A percentile compares a stretch with the other conserved stretches of the same genome.
These are phyloP conservation scores for Graphium colonna DNA, from an alignment of 2,888 invertebrate species.

Conservation along the genomic window DNA sequence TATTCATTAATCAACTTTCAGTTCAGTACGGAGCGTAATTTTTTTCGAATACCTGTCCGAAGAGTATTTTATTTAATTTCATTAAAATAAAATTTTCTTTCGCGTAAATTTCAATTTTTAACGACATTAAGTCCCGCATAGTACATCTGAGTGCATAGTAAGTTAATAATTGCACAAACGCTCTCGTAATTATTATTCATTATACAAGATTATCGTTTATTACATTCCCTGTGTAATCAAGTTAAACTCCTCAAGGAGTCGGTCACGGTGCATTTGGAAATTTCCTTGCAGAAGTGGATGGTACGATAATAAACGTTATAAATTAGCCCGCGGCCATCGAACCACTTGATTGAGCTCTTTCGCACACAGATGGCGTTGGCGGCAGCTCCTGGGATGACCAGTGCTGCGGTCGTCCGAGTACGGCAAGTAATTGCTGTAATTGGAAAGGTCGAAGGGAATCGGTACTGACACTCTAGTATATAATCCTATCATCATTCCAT, in stretches of 20 bases:
- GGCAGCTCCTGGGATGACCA: constrained; percentile 20
- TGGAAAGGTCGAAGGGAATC: background rate
- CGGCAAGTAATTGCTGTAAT: constrained; percentile 3
- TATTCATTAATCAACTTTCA: no score
- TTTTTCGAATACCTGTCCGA: no score
- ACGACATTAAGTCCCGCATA: no score
- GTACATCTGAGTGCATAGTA: background rate
- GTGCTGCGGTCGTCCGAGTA: no score
- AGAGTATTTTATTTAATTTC: no score
- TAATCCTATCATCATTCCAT: no score
- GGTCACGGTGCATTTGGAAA: constrained; percentile 19
- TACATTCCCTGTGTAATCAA: background rate
- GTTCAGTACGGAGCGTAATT: no score
- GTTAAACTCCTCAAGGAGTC: background rate
- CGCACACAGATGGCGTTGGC: constrained; percentile 40
- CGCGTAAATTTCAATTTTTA: no score
- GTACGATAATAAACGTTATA: constrained; percentile 40
- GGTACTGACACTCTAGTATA: no score
- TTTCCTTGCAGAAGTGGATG: constrained; percentile 12
- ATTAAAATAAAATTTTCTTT: no score
- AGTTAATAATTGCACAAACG: background rate
- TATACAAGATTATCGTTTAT: background rate
- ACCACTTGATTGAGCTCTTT: constrained; percentile 40
- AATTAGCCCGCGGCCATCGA: constrained; percentile 44
- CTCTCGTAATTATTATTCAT: background rate